Conservation (phyloP, 2,113 vertebrate genomes). For the Esox niger region DNA sequence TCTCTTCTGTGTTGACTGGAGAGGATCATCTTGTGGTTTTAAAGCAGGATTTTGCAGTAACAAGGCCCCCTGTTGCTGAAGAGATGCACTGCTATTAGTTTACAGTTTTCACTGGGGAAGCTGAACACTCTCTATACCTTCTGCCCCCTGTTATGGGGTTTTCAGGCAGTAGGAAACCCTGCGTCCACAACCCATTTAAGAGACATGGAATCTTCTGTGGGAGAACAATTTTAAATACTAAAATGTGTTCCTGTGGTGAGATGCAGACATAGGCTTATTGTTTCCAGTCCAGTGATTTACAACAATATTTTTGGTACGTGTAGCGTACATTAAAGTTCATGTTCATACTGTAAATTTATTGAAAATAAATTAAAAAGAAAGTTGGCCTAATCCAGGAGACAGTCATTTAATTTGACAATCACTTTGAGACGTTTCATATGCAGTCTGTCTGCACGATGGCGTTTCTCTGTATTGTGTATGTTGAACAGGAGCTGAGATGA, state of each 20-base stretch:
- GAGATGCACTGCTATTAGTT: constrained; percentile 59
- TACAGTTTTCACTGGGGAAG: constrained; percentile 49
- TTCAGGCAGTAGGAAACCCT: constrained; percentile 30
- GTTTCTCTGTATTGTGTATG: neutral
- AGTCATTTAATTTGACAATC: neutral
- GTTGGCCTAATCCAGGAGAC: neutral
- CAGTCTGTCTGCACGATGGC: neutral
- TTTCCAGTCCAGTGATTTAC: neutral
- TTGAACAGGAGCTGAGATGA: constrained; percentile 4
- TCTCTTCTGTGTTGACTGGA: constrained; percentile 34
- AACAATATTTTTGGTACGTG: neutral
- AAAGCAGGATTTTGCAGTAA: constrained; percentile 58
- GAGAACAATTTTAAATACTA: too few relatives aligned
- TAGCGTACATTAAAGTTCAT: neutral
- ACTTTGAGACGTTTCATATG: neutral
- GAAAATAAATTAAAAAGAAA: too few relatives aligned
- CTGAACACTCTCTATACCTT: constrained; percentile 44
- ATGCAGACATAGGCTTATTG: constrained; percentile 7
- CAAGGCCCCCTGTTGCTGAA: constrained; percentile 53
- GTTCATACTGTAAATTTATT: too few relatives aligned
- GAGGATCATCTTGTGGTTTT: constrained; percentile 59
- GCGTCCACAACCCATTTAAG: neutral
- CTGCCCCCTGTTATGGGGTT: constrained; percentile 43
- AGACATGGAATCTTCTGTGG: too few relatives aligned
- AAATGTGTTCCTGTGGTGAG: neutral